These are phyloP conservation scores for Meteorus sp. DNA, from an alignment of 1,140 invertebrate species.

Conservation along the genomic window DNA sequence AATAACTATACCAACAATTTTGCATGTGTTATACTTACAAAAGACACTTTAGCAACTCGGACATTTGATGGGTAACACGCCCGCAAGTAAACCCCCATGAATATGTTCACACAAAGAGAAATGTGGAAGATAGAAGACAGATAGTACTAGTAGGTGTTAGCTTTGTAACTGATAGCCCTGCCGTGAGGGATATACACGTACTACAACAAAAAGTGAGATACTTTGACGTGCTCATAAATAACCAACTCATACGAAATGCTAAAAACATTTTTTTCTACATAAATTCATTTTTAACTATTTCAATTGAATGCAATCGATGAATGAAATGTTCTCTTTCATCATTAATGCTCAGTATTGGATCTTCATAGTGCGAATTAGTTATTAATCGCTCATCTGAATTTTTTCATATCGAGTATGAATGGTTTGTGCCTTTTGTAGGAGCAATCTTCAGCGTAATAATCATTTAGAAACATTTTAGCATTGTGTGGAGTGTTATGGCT, in stretches of 20 bases:
- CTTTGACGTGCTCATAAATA: conserved; percentile 19
- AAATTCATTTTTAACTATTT: too few relatives aligned
- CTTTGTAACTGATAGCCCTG: conserved; percentile 51
- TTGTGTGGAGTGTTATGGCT: background rate
- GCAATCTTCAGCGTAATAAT: too few relatives aligned
- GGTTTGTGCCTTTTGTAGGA: too few relatives aligned
- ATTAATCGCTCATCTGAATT: too few relatives aligned
- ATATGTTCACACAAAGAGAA: too few relatives aligned
- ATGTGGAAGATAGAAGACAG: background rate
- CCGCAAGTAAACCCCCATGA: conserved; percentile 5
- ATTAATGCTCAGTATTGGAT: too few relatives aligned
- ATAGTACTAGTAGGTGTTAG: conserved; percentile 22
- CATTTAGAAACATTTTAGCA: too few relatives aligned
- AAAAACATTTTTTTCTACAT: too few relatives aligned
- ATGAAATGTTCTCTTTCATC: too few relatives aligned
- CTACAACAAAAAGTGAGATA: conserved; percentile 5
- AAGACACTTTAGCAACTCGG: conserved; percentile 45
- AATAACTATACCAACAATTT: conserved; percentile 38
- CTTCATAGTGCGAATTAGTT: too few relatives aligned
- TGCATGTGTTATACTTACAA: conserved; percentile 7
- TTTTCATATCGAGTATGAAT: too few relatives aligned
- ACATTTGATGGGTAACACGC: conserved; percentile 27
- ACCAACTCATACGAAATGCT: too few relatives aligned
- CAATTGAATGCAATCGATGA: background rate
- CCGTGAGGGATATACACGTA: conserved; percentile 23